Conservation (phyloP, 2,888 invertebrate genomes). For the Parthenolecanium corni region DNA sequence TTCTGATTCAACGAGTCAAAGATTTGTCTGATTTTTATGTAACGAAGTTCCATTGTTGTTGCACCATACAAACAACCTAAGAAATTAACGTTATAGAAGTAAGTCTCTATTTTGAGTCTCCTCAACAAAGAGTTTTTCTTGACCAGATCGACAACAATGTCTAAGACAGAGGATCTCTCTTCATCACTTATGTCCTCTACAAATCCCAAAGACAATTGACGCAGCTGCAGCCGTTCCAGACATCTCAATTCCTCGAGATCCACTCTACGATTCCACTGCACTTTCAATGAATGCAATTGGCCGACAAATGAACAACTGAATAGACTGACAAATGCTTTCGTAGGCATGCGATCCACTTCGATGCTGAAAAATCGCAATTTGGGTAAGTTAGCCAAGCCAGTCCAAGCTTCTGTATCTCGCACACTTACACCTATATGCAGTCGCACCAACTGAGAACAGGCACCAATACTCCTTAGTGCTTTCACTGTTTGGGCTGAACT, state of each 20-base stretch:
- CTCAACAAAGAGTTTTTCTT: not conserved
- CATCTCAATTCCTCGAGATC: not conserved
- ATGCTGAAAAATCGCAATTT: conserved; percentile 1
- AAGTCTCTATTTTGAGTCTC: not conserved
- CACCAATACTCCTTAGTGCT: not conserved
- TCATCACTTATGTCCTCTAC: not conserved
- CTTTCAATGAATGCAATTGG: not conserved
- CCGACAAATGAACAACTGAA: not conserved
- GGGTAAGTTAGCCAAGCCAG: not conserved
- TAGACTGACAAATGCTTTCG: not conserved
- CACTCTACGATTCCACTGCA: not conserved
- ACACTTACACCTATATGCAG: not conserved
- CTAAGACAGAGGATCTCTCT: not conserved
- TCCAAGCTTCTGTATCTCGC: not conserved
- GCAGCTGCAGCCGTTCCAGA: not conserved
- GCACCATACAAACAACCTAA: not conserved
- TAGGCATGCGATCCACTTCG: not conserved
- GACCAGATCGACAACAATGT: not conserved
- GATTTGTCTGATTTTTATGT: not conserved
- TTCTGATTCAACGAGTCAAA: not conserved
- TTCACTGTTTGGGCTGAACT: not conserved
- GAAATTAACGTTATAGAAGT: not conserved
- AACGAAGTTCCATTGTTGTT: not conserved
- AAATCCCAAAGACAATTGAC: not conserved
- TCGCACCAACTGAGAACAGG: not conserved